A percentile compares a stretch with the other conserved stretches of the same genome.
These are phyloP conservation scores for Pseudorectes ferrugineus DNA, from an alignment of 2,113 vertebrate genomes.

Conservation along the genomic window DNA sequence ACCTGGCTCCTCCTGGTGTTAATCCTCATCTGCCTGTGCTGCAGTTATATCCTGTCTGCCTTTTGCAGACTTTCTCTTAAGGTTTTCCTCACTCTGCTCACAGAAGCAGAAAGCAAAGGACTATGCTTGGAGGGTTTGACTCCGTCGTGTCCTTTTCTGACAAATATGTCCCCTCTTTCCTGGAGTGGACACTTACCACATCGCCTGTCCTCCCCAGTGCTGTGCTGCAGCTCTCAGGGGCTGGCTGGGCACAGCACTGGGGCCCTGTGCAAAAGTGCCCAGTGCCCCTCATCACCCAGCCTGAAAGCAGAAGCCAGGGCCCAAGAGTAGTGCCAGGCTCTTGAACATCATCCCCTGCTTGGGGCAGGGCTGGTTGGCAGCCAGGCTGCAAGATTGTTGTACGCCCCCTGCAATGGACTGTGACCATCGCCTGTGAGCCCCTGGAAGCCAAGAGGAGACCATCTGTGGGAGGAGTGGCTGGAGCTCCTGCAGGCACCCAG, in stretches of 20 bases:
- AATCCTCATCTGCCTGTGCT: background rate
- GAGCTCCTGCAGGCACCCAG: background rate
- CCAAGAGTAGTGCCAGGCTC: background rate
- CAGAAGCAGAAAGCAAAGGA: background rate
- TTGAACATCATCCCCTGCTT: background rate
- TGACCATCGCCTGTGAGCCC: background rate
- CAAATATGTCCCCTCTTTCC: background rate
- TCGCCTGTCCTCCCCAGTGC: background rate
- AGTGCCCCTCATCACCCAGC: background rate
- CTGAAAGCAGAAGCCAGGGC: background rate
- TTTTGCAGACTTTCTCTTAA: background rate
- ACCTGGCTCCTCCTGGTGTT: fast-evolving
- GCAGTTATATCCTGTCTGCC: background rate
- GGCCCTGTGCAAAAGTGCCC: background rate
- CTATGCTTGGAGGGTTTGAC: background rate
- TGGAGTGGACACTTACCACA: background rate
- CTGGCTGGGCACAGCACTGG: background rate
- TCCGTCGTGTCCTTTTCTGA: background rate
- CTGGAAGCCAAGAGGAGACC: background rate
- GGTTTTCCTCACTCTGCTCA: background rate
- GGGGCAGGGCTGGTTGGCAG: background rate
- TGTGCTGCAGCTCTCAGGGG: background rate
- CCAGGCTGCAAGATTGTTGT: background rate
- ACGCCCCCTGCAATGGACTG: too few relatives aligned
- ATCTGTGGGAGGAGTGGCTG: background rate